Conservation (phyloP, 2,888 invertebrate genomes). For the Callimorpha dominula region DNA sequence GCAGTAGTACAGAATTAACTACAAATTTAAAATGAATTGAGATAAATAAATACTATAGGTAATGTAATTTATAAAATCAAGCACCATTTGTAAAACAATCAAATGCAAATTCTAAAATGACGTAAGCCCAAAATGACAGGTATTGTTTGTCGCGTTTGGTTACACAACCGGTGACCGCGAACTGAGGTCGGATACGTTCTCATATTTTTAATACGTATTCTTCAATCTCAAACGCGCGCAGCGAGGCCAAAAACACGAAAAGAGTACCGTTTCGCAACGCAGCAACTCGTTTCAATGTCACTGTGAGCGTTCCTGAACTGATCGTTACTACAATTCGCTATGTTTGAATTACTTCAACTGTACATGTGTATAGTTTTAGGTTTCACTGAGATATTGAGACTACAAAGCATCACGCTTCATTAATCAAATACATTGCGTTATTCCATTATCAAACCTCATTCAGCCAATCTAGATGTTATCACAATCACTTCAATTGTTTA, state of each 20-base stretch:
- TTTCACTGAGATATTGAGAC: constrained; percentile 18
- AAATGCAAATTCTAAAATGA: constrained; percentile 63
- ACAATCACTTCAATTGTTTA: constrained; percentile 23
- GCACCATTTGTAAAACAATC: constrained; percentile 60
- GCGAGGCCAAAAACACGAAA: constrained; percentile 78
- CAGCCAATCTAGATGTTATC: constrained; percentile 29
- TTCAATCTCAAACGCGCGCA: constrained; percentile 80
- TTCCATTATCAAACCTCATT: constrained; percentile 28
- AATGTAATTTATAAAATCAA: constrained; percentile 50
- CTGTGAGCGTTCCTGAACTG: constrained; percentile 68
- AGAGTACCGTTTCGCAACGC: constrained; percentile 84
- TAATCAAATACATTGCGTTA: constrained; percentile 20
- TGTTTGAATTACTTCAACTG: constrained; percentile 18
- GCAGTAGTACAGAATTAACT: background rate
- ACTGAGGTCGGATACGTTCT: constrained; percentile 84
- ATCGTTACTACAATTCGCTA: constrained; percentile 26
- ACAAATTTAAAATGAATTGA: background rate
- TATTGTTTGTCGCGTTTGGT: constrained; percentile 79
- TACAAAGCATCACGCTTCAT: constrained; percentile 16
- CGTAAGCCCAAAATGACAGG: constrained; percentile 65
- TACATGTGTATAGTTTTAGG: constrained; percentile 1
- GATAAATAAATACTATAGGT: background rate
- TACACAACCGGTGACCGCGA: constrained; percentile 84
- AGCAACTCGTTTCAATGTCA: constrained; percentile 82
- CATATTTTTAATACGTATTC: constrained; percentile 86